Base-by-base conservation (phyloP, 2,797 vertebrate species). In the Aulostomus chinensis region DNA sequence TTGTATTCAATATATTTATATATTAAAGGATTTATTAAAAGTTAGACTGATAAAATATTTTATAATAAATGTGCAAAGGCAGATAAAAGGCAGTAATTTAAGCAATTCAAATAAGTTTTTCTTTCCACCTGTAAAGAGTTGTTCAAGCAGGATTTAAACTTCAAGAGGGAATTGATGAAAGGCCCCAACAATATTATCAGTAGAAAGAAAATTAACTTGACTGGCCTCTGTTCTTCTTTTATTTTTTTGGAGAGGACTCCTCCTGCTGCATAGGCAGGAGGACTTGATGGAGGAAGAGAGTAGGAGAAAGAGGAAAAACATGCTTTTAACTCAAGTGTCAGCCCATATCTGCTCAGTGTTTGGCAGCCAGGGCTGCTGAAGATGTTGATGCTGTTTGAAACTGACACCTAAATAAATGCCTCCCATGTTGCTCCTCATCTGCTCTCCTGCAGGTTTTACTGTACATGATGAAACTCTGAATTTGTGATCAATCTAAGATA, bases 271-370 rank as follows among this genome's bases (percentile, higher is more conserved):
- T 40, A 40, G 47, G 49, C 51, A 68, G 40, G 42, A 70, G 42
- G 52, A 48, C 35, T 5, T 51, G 67, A 53, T n/a, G 17, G 31
- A 32, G 53, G 24, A 37, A 31, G 21, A 21, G 53, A 68, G 63
- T 60, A 31, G 63, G 61, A 66, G 59, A 45, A 67, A 63, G 53
- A 63, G 16, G 61, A 66, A 57, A 45, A 67, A 63, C 50, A 63
- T 13, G 43, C 62, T 78, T 68, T 72, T 47, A 68, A 59, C 59
- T 28, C 33, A 60, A 35, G 54, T 76, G 75, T 78, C 62, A 66
- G 54, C 38, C 55, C 12, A 4, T 63, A 46, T 52, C 57, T 66
- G 29, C 65, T 80, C 37, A 33, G 40, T 21, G 36, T 63, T 65
- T 68, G 60, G 34, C 47, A 72, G 39, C 53, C 30, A 40, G 30